Evolutionary conservation across 2,113 vertebrate species (phyloP).

Genomic region (Phyllostomus hastatus): DNA sequence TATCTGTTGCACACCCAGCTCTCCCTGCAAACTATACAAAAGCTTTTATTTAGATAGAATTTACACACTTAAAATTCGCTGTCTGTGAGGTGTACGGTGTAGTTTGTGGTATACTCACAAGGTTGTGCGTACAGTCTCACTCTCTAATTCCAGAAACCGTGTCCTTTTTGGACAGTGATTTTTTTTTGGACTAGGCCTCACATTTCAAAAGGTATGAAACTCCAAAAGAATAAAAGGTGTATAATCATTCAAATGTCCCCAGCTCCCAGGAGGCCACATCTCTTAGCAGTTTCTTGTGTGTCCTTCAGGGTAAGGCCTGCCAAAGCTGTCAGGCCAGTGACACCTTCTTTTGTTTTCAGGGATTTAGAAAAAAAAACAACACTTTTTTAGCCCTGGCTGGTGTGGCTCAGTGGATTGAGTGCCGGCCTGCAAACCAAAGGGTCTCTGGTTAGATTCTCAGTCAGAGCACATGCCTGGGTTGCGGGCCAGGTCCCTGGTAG

Average conservation of each 20-base stretch:
- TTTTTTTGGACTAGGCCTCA: not conserved
- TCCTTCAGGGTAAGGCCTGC: not conserved
- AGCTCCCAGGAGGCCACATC: not conserved
- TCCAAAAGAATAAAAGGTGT: not conserved
- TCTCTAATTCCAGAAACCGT: not conserved
- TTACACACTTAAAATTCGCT: not conserved
- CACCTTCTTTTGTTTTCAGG: not conserved
- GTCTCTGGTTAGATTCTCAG: too few relatives aligned
- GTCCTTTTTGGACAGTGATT: not conserved
- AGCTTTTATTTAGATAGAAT: not conserved
- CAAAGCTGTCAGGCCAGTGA: not conserved
- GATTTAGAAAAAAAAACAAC: too few relatives aligned
- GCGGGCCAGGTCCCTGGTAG: too few relatives aligned
- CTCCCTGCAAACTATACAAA: not conserved
- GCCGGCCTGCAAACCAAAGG: too few relatives aligned
- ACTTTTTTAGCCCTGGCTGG: too few relatives aligned
- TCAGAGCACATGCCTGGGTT: too few relatives aligned
- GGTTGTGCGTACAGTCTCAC: not conserved
- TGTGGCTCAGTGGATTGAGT: too few relatives aligned
- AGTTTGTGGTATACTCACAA: not conserved
- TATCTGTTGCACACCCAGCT: fast-evolving
- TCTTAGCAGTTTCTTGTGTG: not conserved
- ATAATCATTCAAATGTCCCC: not conserved
- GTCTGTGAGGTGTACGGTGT: not conserved
- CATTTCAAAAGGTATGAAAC: not conserved